phyloP scores from a whole-genome alignment of 2,888 invertebrate genomes.

The Acanthosepion esculentum region DNA sequence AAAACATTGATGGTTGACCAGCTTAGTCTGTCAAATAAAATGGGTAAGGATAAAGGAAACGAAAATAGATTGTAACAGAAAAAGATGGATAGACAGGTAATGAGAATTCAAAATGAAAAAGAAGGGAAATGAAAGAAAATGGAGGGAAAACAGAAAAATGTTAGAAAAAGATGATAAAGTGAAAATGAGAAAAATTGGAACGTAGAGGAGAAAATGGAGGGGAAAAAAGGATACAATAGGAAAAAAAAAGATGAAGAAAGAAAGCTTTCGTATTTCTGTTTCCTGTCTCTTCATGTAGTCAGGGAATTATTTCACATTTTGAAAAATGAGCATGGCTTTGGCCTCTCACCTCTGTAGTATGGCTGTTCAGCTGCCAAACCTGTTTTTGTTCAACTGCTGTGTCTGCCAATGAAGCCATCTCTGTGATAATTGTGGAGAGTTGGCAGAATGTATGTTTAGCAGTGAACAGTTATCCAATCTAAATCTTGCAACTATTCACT shows the following conservation, averaged over 20 bases:
- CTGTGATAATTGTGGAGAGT: not conserved
- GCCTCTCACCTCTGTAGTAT: not conserved
- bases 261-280: conserved; percentile 16
- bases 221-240: not conserved
- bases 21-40: conserved; percentile 14
- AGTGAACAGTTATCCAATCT: conserved; percentile 13
- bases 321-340: conserved; percentile 12
- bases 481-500: conserved; percentile 33
- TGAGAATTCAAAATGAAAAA: not conserved
- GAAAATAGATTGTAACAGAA: not conserved
- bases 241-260: not conserved
- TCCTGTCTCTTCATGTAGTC: not conserved
- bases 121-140: not conserved
- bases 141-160: not conserved
- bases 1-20: conserved; percentile 22
- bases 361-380: not conserved
- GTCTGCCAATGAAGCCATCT: conserved; percentile 8
- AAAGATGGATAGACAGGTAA: not conserved
- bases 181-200: not conserved
- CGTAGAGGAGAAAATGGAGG: not conserved
- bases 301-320: not conserved
- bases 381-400: conserved; percentile 2
- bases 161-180: not conserved
- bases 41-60: not conserved
- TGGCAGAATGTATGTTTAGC: conserved; percentile 3